These are phyloP conservation scores for Drosophila falleni DNA, from an alignment of 2,888 invertebrate genomes.

Conservation along the genomic window DNA sequence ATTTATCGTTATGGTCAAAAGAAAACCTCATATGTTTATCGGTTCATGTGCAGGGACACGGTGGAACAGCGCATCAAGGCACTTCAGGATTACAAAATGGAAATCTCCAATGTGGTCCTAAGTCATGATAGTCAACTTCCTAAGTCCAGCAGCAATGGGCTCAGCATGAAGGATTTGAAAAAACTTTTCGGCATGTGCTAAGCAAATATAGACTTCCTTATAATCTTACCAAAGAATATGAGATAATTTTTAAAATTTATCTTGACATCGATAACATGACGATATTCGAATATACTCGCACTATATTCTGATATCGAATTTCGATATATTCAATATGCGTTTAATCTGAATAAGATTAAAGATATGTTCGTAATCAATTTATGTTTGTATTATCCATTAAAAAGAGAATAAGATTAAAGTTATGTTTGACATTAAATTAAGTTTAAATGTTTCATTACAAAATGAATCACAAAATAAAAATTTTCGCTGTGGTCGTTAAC, in stretches of 20 bases:
- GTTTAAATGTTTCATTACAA: too few species aligned
- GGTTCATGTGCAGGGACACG: constrained; percentile 93
- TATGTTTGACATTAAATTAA: background rate
- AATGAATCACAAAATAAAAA: too few species aligned
- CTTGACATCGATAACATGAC: background rate
- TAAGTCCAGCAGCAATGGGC: background rate
- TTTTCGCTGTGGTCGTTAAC: too few species aligned
- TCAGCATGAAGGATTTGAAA: constrained; percentile 14
- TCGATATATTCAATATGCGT: background rate
- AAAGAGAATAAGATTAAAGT: background rate
- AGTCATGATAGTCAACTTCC: background rate
- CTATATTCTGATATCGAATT: too few species aligned
- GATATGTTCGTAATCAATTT: background rate
- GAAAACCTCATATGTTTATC: constrained; percentile 92
- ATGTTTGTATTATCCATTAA: too few species aligned
- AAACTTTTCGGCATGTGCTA: constrained; percentile 16
- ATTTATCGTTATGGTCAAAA: constrained; percentile 96
- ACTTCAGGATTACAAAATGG: constrained; percentile 92
- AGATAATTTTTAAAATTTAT: background rate
- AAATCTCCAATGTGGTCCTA: constrained; percentile 87
- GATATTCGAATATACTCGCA: background rate
- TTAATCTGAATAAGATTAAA: background rate
- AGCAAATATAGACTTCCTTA: background rate
- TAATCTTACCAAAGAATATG: background rate
- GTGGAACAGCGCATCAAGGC: constrained; percentile 94